Base-by-base conservation (phyloP, 1,140 invertebrate genomes). In the Drosophila fuyamai region DNA sequence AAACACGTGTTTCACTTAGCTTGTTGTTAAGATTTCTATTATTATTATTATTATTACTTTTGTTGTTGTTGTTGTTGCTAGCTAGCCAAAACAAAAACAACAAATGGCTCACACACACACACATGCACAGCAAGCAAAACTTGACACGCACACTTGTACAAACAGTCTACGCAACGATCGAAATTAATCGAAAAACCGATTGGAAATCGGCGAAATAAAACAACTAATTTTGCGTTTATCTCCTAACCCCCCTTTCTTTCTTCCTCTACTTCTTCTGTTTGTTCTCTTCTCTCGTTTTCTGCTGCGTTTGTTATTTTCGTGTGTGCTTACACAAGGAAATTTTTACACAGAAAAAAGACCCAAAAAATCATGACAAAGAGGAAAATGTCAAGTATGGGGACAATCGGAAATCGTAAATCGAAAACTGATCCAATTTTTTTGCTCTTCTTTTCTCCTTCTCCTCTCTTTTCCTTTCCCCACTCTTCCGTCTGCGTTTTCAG, bases 1-100 rank as follows among this genome's bases (percentile, higher is more conserved):
- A 76, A 76, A 76, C 73, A 76, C 73, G 73, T 76, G 73, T 76
- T 76, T 72, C 63, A 66, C 63, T 66, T 40, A 13, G 10, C 16
- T 16, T 66, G 29, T 50, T 66, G 18, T 70, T 56, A 38, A 23
- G 9, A 32, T 46, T 65, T 50, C 50, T 67, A 36, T 58, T 76
- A 57, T 59, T 67, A 18, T 55, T 67, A 18, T 55, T 55, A 10
- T 47, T 23, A 23, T 23, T 55, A 10, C 27, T 47, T 32, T 32
- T 7, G 18, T 43, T 32, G 8, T 29, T 50, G 23, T 35, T 16
- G 18, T 48, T 48, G 27, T 35, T 32, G 48, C 27, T 51, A 14
- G 44, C 59, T 44, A 51, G 50, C 47, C 44, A 55, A 76, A 76
- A 68, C 62, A 76, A 61, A 68, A 76, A 76, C 63, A 77, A 77